Percentiles rank a stretch among this genome's conserved stretches.
These are phyloP conservation scores for Conopomorpha cramerella DNA, from an alignment of 1,140 invertebrate species.

Conservation along the genomic window DNA sequence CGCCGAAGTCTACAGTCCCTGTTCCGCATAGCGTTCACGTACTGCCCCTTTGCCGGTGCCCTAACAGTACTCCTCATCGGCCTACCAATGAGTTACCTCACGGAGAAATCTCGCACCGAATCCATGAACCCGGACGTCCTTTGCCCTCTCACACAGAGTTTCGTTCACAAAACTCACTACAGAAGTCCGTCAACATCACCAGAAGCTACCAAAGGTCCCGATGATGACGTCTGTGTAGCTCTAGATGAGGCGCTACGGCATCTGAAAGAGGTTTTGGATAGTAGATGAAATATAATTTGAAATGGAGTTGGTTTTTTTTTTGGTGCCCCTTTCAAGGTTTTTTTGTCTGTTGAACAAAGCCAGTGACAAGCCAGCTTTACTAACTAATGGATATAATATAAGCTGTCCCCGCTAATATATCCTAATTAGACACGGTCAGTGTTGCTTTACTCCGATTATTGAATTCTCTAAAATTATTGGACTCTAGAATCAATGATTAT, in stretches of 20 bases:
- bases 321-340: too few species aligned
- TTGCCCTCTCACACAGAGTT: constrained; percentile 41
- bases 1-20: constrained; percentile 42
- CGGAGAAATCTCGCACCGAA: constrained; percentile 34
- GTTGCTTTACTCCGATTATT: too few species aligned
- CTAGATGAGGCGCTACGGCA: constrained; percentile 44
- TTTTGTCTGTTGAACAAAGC: too few species aligned
- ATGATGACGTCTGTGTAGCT: constrained; percentile 35
- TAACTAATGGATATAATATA: too few species aligned
- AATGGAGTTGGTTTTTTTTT: neutral
- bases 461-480: too few species aligned
- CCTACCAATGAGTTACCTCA: constrained; percentile 46
- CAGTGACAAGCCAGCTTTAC: too few species aligned
- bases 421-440: too few species aligned
- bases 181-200: constrained; percentile 20
- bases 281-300: constrained; percentile 2
- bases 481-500: too few species aligned
- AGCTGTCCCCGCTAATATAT: too few species aligned
- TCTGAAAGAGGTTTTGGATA: constrained; percentile 42
- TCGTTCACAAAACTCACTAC: constrained; percentile 25
- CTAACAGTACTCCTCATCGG: constrained; percentile 38
- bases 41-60: constrained; percentile 61
- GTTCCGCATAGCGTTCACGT: constrained; percentile 28
- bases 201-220: constrained; percentile 22
- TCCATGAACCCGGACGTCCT: constrained; percentile 49